Conservation (phyloP, 2,113 vertebrate species). For the Macrotus californicus region DNA sequence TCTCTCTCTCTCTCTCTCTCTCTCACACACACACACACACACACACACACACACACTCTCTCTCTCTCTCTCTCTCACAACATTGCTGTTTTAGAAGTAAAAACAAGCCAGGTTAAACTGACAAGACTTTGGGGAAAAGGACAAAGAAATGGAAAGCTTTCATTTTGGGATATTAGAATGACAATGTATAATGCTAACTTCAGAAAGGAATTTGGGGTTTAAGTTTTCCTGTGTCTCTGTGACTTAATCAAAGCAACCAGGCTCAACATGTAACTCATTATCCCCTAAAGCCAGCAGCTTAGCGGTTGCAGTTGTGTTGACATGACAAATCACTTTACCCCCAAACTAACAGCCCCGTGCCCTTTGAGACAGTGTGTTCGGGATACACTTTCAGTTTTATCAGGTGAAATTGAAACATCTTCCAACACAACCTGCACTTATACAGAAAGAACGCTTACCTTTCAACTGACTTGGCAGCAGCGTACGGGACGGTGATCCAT, state of each 20-base stretch:
- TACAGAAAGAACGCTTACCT: conserved; percentile 77
- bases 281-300: not conserved
- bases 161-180: not conserved
- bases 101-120: not conserved
- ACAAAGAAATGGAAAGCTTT: not conserved
- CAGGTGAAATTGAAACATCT: conserved; percentile 32
- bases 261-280: not conserved
- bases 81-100: not conserved
- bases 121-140: not conserved
- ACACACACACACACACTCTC: not conserved
- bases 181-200: not conserved
- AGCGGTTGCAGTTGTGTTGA: not conserved
- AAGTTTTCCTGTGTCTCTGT: conserved; percentile 25
- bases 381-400: conserved; percentile 37
- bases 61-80: too few relatives aligned
- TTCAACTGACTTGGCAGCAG: conserved; percentile 77
- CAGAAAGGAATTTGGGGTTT: conserved; percentile 24
- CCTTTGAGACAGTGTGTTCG: not conserved
- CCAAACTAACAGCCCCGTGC: not conserved
- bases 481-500: conserved; percentile 64
- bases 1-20: not conserved
- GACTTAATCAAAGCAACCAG: not conserved
- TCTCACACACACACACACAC: not conserved
- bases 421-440: not conserved
- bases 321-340: conserved; percentile 39